phyloP scores from a whole-genome alignment of 1,140 invertebrate species.

The Bactericera cockerelli region DNA sequence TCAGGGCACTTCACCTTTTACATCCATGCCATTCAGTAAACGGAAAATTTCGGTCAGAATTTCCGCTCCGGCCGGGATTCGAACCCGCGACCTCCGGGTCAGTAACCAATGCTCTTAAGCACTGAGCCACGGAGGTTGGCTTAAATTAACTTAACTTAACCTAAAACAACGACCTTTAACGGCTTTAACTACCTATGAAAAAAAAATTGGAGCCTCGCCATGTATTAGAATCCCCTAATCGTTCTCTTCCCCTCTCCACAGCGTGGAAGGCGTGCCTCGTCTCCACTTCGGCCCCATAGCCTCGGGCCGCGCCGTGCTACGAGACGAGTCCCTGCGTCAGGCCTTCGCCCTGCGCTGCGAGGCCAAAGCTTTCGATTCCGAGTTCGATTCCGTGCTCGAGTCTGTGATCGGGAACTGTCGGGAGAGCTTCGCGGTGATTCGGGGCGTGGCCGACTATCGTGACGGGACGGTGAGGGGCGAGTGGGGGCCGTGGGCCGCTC shows the following conservation, averaged over 20 bases:
- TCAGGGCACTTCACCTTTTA: too few relatives aligned
- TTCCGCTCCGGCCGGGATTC: too few relatives aligned
- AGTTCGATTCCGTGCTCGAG: slow-evolving; percentile 92
- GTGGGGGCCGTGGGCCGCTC: slow-evolving; percentile 86
- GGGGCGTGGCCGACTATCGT: slow-evolving; percentile 87
- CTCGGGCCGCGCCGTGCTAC: slow-evolving; percentile 56
- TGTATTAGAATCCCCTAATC: too few relatives aligned
- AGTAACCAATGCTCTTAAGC: too few relatives aligned
- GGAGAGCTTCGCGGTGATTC: slow-evolving; percentile 60
- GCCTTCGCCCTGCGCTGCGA: slow-evolving; percentile 56
- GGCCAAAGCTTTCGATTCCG: slow-evolving; percentile 79
- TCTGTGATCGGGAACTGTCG: slow-evolving; percentile 88
- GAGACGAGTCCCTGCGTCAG: slow-evolving; percentile 54
- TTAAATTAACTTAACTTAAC: too few relatives aligned
- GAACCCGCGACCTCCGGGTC: too few relatives aligned
- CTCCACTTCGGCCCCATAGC: slow-evolving; percentile 76
- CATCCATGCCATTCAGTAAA: too few relatives aligned
- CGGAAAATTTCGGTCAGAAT: too few relatives aligned
- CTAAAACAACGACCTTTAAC: too few relatives aligned
- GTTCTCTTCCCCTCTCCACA: slow-evolving; percentile 22
- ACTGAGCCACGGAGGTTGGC: too few relatives aligned
- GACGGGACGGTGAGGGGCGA: slow-evolving; percentile 83
- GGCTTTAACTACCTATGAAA: too few relatives aligned
- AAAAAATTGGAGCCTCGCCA: too few relatives aligned
- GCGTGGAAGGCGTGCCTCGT: slow-evolving; percentile 38